Evolutionary conservation across 2,797 vertebrate genomes (phyloP).

Genomic region (Pampus argenteus): DNA sequence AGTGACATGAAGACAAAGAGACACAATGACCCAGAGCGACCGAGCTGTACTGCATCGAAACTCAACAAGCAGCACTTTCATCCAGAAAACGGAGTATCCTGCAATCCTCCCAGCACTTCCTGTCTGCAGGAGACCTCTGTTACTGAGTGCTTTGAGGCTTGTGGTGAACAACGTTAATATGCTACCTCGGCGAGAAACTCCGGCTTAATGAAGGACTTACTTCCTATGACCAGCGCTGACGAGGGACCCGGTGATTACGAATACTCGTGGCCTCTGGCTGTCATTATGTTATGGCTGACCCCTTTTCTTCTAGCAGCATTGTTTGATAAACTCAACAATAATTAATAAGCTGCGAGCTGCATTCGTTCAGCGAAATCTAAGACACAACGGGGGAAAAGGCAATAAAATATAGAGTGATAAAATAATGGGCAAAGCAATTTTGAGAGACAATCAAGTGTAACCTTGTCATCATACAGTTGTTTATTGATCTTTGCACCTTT

Average conservation of each 20-base stretch:
- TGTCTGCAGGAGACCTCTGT: constrained; percentile 51
- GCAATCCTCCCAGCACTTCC: constrained; percentile 44
- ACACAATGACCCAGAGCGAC: constrained; percentile 31
- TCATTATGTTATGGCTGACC: constrained; percentile 67
- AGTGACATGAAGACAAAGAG: constrained; percentile 31
- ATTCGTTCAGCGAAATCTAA: constrained; percentile 40
- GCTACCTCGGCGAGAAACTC: constrained; percentile 60
- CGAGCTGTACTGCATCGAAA: constrained; percentile 35
- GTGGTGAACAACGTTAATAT: constrained; percentile 69
- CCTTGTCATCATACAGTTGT: neutral
- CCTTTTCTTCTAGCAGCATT: constrained; percentile 44
- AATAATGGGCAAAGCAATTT: constrained; percentile 38
- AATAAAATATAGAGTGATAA: constrained; percentile 10
- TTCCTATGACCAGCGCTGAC: constrained; percentile 63
- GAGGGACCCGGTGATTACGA: constrained; percentile 64
- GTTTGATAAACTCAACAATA: constrained; percentile 61
- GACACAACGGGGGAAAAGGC: neutral
- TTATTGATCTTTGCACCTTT: neutral
- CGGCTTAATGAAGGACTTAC: constrained; percentile 71
- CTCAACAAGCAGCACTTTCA: constrained; percentile 55
- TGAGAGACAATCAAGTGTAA: constrained; percentile 26
- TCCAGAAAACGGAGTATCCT: constrained; percentile 35
- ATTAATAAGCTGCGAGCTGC: constrained; percentile 51
- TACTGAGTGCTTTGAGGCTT: constrained; percentile 43
- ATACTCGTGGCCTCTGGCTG: constrained; percentile 58